Conservation (phyloP, 2,797 vertebrate species). For the Sebastiscus tertius region DNA sequence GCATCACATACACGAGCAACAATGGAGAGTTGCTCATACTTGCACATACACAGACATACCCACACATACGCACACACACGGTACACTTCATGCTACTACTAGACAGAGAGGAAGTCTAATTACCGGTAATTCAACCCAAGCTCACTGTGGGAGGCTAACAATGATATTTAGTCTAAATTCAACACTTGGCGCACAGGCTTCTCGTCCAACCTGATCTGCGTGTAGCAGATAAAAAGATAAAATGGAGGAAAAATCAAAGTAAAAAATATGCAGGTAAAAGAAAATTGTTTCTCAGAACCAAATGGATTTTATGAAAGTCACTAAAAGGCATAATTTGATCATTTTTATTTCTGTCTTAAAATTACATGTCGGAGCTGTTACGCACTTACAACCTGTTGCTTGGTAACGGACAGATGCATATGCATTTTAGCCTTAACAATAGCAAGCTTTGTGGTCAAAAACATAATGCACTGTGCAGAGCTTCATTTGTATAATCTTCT, state of each 20-base stretch:
- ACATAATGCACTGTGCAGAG: background rate
- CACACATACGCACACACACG: background rate
- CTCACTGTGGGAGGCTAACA: slow-evolving; percentile 50
- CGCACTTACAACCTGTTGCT: slow-evolving; percentile 67
- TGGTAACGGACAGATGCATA: slow-evolving; percentile 66
- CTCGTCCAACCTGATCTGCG: slow-evolving; percentile 27
- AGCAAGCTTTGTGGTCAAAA: slow-evolving; percentile 40
- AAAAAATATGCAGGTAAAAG: background rate
- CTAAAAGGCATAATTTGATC: slow-evolving; percentile 17
- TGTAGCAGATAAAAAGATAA: background rate
- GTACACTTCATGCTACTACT: slow-evolving; percentile 12
- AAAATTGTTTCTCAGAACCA: background rate
- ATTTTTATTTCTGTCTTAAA: slow-evolving; percentile 40
- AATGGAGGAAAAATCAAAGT: background rate
- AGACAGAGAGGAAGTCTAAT: slow-evolving; percentile 45
- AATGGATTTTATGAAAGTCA: slow-evolving; percentile 11
- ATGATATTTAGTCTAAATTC: slow-evolving; percentile 43
- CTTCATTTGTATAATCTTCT: slow-evolving; percentile 17
- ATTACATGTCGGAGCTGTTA: slow-evolving; percentile 36
- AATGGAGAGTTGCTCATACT: background rate
- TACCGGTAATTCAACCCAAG: slow-evolving; percentile 39
- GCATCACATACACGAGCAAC: slow-evolving; percentile 4
- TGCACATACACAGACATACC: slow-evolving; percentile 11
- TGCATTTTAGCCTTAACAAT: slow-evolving; percentile 51
- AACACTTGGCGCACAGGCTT: slow-evolving; percentile 24